Evolutionary conservation across 2,888 invertebrate genomes (phyloP), one percentile per base, ranked within the genome.

Genomic region (Halocaridina rubra): DNA sequence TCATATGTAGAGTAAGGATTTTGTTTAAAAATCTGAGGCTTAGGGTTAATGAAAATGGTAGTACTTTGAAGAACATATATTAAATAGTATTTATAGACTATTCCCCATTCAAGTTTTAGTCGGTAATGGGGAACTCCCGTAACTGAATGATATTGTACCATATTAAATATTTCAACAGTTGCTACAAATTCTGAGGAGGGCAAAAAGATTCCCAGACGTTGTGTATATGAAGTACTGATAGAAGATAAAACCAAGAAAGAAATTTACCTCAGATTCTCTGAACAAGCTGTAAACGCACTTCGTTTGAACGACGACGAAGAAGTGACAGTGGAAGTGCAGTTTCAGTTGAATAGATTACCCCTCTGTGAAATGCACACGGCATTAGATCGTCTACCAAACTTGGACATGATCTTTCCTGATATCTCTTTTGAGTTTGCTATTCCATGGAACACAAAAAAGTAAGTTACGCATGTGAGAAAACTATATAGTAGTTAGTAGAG

Each of bases 361-460:
- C 94, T 95, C 89, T 96, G 96, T 91, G 95, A 96, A 90, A 96
- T 96, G 95, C 96, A 96, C 90, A 93, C 94, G 90, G 95, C 96
- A 0, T 93, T 96, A 27, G 96, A 96, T 90, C 93, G 94, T 89
- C 93, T 96, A 61, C 93, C 93, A 0, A 94, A 95, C 89, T 93
- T 94, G 80, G 93, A 93, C 71, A 92, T 95, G 57, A 94, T 96
- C 46, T 95, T 96, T 90, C 95, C 96, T 0, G 93, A 94, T 85
- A 93, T 93, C 30, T 93, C 92, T 81, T 90, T 93, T 53, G 93
- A 93, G 79, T 94, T 94, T 3, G 92, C 92, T 88, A 94, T 94
- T 89, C 94, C 94, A 0, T 94, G 94, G 94, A 93, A 93, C 33
- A 94, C 94, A 13, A 93, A 93, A 76, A 91, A 93, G 82, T 94